phyloP scores from a whole-genome alignment of 2,888 invertebrate species.

The Limnephilus rhombicus region DNA sequence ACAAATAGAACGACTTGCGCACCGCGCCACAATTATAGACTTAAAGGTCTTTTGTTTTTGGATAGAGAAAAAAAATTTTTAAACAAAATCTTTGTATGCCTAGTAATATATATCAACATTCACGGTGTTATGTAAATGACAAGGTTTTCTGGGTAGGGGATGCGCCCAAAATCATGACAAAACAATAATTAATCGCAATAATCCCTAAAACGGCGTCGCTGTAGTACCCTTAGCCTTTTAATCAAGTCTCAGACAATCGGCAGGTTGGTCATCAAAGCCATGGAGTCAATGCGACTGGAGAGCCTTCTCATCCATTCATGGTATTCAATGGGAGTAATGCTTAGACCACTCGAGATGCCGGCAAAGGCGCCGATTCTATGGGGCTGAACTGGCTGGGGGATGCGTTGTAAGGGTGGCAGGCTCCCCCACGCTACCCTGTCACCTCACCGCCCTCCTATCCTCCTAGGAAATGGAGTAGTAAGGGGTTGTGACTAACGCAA shows the following conservation, averaged over 20 bases:
- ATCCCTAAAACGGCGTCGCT: conserved; percentile 49
- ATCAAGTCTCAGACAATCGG: conserved; percentile 45
- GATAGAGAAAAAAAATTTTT: too few relatives aligned
- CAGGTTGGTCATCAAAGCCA: conserved; percentile 52
- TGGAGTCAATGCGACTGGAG: conserved; percentile 47
- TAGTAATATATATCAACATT: not conserved
- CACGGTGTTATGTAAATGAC: not conserved
- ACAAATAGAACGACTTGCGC: too few relatives aligned
- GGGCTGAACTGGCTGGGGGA: not conserved
- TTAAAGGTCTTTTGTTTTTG: too few relatives aligned
- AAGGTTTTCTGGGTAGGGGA: not conserved
- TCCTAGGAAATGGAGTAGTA: not conserved
- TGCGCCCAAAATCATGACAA: not conserved
- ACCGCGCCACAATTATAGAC: too few relatives aligned
- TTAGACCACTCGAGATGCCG: conserved; percentile 57
- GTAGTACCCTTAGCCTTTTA: conserved; percentile 26
- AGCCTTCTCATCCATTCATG: conserved; percentile 37
- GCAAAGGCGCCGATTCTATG: conserved; percentile 63
- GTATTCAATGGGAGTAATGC: conserved; percentile 57
- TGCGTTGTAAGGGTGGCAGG: not conserved
- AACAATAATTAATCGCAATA: conserved; percentile 29
- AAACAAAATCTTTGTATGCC: too few relatives aligned
- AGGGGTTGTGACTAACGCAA: not conserved
- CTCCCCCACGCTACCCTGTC: not conserved
- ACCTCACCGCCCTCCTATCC: not conserved